Conservation (phyloP, 2,797 vertebrate species). For the Iguana delicatissima region DNA sequence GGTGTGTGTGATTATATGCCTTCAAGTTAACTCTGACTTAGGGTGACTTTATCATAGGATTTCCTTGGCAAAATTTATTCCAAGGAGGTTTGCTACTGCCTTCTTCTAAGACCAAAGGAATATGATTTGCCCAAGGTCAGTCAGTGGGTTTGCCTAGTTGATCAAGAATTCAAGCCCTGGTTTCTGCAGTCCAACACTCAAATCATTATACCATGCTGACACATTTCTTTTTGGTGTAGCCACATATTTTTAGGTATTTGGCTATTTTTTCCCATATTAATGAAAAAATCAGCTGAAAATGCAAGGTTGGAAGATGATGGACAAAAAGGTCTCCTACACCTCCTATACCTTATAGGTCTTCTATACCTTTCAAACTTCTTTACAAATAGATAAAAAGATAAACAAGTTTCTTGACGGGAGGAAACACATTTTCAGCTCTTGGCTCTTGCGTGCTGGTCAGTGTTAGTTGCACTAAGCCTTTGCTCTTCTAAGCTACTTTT, state of each 20-base stretch:
- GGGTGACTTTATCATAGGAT: too few species aligned
- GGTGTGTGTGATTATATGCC: neutral
- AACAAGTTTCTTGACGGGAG: neutral
- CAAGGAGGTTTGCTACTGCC: too few species aligned
- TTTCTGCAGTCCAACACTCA: too few species aligned
- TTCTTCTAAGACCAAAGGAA: too few species aligned
- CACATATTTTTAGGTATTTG: neutral
- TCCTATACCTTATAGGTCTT: neutral
- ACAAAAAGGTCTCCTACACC: neutral
- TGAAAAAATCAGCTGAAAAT: neutral
- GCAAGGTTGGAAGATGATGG: neutral
- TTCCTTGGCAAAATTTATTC: too few species aligned
- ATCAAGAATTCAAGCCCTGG: too few species aligned
- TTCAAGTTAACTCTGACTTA: too few species aligned
- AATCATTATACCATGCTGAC: too few species aligned
- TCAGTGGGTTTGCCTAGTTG: too few species aligned
- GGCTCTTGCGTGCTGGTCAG: neutral
- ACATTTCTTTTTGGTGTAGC: neutral
- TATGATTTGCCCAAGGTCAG: too few species aligned
- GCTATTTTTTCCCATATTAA: neutral
- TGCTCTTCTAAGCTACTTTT: neutral
- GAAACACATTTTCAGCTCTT: neutral
- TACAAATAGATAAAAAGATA: neutral
- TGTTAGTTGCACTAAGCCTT: neutral
- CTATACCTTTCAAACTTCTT: neutral